Evolutionary conservation across 2,113 vertebrate genomes (phyloP).

Genomic region (Parus major): DNA sequence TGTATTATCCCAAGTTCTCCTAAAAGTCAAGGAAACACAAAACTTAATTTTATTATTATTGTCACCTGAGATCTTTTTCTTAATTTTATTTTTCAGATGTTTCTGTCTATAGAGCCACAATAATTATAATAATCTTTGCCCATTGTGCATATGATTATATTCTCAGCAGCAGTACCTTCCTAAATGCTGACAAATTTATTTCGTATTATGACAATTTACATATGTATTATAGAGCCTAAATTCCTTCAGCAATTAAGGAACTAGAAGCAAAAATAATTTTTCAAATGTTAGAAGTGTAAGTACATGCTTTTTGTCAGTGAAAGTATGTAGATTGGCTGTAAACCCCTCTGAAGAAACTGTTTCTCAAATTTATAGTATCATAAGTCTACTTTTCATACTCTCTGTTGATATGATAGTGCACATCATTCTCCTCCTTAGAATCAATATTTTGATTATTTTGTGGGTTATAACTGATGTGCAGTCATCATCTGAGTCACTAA

Average conservation of each 20-base stretch:
- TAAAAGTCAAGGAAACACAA: background rate
- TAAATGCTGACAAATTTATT: background rate
- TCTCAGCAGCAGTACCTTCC: background rate
- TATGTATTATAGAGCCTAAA: background rate
- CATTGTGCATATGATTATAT: background rate
- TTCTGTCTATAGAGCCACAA: background rate
- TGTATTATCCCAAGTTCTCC: background rate
- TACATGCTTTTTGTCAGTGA: background rate
- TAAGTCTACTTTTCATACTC: background rate
- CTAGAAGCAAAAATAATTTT: background rate
- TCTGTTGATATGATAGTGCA: background rate
- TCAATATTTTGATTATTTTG: background rate
- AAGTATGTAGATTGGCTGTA: background rate
- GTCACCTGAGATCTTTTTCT: background rate
- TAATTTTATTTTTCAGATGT: background rate
- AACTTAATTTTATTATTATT: background rate
- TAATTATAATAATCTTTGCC: background rate
- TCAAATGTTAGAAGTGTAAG: background rate
- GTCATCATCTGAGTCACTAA: background rate
- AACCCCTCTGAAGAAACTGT: background rate
- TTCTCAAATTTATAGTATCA: background rate
- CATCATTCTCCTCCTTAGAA: background rate
- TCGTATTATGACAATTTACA: background rate
- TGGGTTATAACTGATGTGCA: background rate
- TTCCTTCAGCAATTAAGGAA: background rate